Percentiles rank a stretch among this genome's conserved stretches.
Evolutionary conservation across 2,797 vertebrate species (phyloP).

Genomic region (Semotilus atromaculatus): DNA sequence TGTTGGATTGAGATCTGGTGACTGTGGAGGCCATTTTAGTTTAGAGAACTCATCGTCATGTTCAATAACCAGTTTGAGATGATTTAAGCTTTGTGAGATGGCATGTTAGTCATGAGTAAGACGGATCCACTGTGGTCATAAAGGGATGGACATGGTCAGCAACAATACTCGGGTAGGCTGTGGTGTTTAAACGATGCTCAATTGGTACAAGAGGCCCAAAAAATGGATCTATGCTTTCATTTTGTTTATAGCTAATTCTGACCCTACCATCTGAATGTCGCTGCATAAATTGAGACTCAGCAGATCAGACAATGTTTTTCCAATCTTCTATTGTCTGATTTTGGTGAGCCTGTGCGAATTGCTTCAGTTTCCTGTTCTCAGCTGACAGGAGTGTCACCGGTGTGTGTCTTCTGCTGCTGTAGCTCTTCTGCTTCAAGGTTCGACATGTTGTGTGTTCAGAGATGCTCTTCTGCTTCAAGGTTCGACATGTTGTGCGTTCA

Average conservation of each 20-base stretch:
- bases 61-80: slow-evolving; percentile 32
- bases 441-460: background rate
- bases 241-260: background rate
- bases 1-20: slow-evolving; percentile 50
- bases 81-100: slow-evolving; percentile 42
- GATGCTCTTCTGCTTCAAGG: background rate
- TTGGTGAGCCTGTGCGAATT: background rate
- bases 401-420: too few relatives aligned
- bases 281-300: background rate
- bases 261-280: background rate
- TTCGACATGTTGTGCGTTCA: background rate
- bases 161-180: too few relatives aligned
- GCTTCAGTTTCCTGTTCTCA: background rate
- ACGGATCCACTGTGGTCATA: too few relatives aligned
- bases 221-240: background rate
- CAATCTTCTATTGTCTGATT: background rate
- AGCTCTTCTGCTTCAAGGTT: background rate
- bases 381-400: too few relatives aligned
- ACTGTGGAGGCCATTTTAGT: slow-evolving; percentile 35
- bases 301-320: background rate
- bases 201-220: background rate
- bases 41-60: background rate
- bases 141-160: too few relatives aligned
- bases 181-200: background rate
- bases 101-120: background rate